Evolutionary conservation across 2,113 vertebrate genomes (phyloP), one percentile per base, ranked within the genome.

Genomic region (Xiphorhynchus elegans): DNA sequence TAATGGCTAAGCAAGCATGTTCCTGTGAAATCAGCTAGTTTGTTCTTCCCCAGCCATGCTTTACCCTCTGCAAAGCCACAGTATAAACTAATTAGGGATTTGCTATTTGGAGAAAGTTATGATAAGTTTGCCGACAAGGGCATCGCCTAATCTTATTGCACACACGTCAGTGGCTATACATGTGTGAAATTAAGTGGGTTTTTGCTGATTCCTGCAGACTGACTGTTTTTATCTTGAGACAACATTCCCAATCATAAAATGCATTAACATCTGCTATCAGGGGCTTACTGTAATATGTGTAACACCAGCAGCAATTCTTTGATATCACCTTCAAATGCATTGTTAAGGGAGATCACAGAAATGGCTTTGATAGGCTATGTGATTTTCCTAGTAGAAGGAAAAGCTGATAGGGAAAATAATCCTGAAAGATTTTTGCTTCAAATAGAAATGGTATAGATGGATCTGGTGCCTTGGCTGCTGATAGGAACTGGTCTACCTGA

Each of bases 151-250:
- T 97, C 94, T 97, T 89, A n/a, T 44, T 84, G 87, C 59, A 23
- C 87, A 93, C 80, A 88, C 24, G n/a, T 96, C 84, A 82, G 87
- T 77, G 93, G 76, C 80, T 95, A 84, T 70, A 93, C 83, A 89
- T 80, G 95, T 97, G 97, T 98, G 97, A 97, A 97, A 98, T 97
- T 94, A 98, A 98, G 94, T 78, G 46, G 56, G 44, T 42, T 92
- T 89, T 91, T 82, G 87, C 92, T 69, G 75, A 95, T 95, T 96
- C 93, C 68, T 66, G 46, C 64, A 28, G 60, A 76, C 87, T 91
- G 95, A 72, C 95, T 92, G 56, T 96, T 97, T 97, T 98, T 97
- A 97, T 98, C 97, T 98, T 93, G 86, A 63, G 90, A 95, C 78
- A 82, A 87, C 95, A 94, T 95, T 94, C 75, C 62, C 81, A 82